Base-by-base conservation (phyloP, 2,888 invertebrate genomes). In the Nysson spinosus region DNA sequence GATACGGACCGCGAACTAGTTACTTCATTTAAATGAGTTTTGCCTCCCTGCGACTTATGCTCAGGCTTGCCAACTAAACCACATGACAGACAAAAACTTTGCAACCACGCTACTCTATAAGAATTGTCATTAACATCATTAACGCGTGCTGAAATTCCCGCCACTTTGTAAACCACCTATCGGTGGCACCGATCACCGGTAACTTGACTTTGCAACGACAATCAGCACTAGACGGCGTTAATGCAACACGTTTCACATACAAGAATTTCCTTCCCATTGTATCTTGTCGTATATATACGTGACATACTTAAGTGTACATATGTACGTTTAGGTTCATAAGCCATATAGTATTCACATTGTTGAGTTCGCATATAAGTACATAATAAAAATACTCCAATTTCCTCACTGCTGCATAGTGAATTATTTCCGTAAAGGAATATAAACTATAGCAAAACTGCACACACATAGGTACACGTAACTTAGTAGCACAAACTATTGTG, bases 51-150 rank as follows among this genome's bases (percentile, higher is more conserved):
- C 6, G 28, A 49, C 11, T 30, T 16, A 3, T 26, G 9, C 11
- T 28, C 69, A 73, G 64, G 49, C 12, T 16, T 72, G 32, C 69
- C 75, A 73, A 72, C 66, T 6, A 4, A 26, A 14, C 9, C 24
- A 42, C 20, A 9, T 32, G 16, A 40, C 26, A 51, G 35, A 9
- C 17, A 7, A 49, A 22, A 16, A 9, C 39, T 44, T 32, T n/a
- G n/a, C n/a, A n/a, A n/a, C n/a, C n/a, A n/a, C n/a, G n/a, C n/a
- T n/a, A n/a, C n/a, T n/a, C n/a, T n/a, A n/a, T n/a, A n/a, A n/a
- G n/a, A n/a, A n/a, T n/a, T n/a, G n/a, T n/a, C n/a, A n/a, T 60
- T 52, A 52, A 52, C 60, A 47, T 24, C 63, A 66, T 56, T 51
- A 35, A 56, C 35, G 11, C 22, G 32, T 16, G 40, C 54, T 28